Percentiles rank a stretch among this genome's conserved stretches.
These are phyloP conservation scores for Malurus alboscapulatus DNA, from an alignment of 2,113 vertebrate genomes.

Conservation along the genomic window DNA sequence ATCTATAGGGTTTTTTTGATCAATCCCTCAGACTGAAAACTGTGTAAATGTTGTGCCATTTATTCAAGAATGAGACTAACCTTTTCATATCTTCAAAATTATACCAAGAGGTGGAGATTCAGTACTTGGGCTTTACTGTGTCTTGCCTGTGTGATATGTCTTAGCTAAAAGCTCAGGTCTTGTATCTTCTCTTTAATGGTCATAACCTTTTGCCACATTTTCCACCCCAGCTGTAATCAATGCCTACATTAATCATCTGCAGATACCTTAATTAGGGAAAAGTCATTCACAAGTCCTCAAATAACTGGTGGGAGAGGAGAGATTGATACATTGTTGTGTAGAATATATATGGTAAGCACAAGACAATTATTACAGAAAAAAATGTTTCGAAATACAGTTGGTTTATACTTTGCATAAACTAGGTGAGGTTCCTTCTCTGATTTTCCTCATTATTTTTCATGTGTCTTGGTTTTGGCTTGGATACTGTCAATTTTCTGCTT, in stretches of 20 bases:
- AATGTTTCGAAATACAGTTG: not conserved
- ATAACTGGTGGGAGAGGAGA: not conserved
- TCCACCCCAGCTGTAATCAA: not conserved
- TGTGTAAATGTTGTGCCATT: not conserved
- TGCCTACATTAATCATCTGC: not conserved
- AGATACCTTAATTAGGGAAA: not conserved
- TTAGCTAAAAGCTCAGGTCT: not conserved
- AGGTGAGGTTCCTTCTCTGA: not conserved
- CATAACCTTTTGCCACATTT: not conserved
- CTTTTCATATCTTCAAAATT: not conserved
- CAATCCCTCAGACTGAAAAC: not conserved
- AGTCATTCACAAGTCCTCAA: not conserved
- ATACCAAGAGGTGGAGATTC: not conserved
- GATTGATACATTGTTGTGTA: not conserved
- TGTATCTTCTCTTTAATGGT: not conserved
- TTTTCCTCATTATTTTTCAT: not conserved
- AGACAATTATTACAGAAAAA: not conserved
- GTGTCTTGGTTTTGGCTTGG: not conserved
- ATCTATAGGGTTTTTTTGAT: not conserved
- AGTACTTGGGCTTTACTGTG: not conserved
- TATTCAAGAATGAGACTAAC: not conserved
- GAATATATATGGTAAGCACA: not conserved
- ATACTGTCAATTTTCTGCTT: not conserved
- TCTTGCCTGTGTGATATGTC: not conserved
- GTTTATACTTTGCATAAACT: not conserved